Evolutionary conservation across 2,888 invertebrate species (phyloP).

Genomic region (Lasioglossum marginatum): DNA sequence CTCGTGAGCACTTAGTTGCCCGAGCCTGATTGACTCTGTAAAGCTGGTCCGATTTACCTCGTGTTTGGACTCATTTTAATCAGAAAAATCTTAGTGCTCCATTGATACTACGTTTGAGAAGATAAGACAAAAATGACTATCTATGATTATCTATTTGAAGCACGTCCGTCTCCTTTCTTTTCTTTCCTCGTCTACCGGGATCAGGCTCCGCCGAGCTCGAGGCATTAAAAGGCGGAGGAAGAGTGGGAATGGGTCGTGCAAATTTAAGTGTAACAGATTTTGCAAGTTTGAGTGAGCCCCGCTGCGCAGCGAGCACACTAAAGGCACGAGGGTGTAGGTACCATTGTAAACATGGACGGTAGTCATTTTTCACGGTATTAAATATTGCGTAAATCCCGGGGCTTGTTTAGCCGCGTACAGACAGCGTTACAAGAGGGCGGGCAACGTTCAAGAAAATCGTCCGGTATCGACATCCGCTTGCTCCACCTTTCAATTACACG

Average conservation of each 20-base stretch:
- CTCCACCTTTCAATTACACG: slow-evolving; percentile 56
- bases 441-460: slow-evolving; percentile 54
- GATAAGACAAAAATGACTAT: not conserved
- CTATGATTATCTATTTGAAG: not conserved
- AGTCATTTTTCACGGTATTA: slow-evolving; percentile 48
- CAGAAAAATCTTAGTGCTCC: not conserved
- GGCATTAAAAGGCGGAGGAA: not conserved
- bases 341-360: slow-evolving; percentile 23
- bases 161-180: too few relatives aligned
- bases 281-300: not conserved
- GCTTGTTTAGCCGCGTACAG: slow-evolving; percentile 49
- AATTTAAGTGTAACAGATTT: not conserved
- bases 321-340: not conserved
- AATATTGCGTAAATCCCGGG: slow-evolving; percentile 54
- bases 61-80: not conserved
- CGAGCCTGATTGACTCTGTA: too few relatives aligned
- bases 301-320: not conserved
- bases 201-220: not conserved
- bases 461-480: slow-evolving; percentile 51
- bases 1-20: too few relatives aligned
- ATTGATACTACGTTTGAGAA: not conserved
- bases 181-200: not conserved
- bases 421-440: slow-evolving; percentile 22
- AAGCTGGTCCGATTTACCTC: not conserved
- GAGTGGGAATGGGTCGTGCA: not conserved